Evolutionary conservation across 1,140 invertebrate genomes (phyloP).

Genomic region (Heliconius hermathena): DNA sequence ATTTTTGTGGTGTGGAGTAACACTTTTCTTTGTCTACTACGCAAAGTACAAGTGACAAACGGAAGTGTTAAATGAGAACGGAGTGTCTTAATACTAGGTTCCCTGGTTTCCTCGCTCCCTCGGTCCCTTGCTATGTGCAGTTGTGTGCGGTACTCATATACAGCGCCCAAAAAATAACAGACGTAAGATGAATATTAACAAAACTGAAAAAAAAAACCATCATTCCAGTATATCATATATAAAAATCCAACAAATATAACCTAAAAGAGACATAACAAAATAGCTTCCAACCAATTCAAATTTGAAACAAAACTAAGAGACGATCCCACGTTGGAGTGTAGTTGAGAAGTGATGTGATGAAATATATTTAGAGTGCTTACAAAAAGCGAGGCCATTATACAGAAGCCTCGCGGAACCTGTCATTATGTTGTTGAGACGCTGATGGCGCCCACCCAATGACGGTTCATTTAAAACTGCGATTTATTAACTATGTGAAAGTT

Average conservation of each 20-base stretch:
- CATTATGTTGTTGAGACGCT: constrained; percentile 56
- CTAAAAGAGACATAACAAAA: no score
- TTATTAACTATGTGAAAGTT: constrained; percentile 17
- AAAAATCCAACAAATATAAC: no score
- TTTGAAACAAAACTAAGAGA: neutral
- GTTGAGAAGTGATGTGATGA: constrained; percentile 10
- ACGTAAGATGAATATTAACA: no score
- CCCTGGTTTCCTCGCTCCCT: neutral
- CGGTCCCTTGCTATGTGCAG: neutral
- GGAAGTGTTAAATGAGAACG: neutral
- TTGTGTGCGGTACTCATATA: neutral
- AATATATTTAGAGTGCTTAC: constrained; percentile 27
- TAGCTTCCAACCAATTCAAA: no score
- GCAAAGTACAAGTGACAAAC: no score
- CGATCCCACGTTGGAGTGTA: constrained; percentile 7
- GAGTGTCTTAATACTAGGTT: neutral
- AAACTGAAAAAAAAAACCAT: no score
- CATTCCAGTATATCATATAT: no score
- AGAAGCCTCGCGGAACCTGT: constrained; percentile 49
- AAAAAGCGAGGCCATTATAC: constrained; percentile 53
- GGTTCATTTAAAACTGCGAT: constrained; percentile 5
- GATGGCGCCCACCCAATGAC: constrained; percentile 43
- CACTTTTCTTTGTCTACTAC: no score
- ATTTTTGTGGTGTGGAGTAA: no score
- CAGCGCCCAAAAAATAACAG: neutral